Evolutionary conservation across 2,113 vertebrate species (phyloP).

Genomic region (Etia nguti): DNA sequence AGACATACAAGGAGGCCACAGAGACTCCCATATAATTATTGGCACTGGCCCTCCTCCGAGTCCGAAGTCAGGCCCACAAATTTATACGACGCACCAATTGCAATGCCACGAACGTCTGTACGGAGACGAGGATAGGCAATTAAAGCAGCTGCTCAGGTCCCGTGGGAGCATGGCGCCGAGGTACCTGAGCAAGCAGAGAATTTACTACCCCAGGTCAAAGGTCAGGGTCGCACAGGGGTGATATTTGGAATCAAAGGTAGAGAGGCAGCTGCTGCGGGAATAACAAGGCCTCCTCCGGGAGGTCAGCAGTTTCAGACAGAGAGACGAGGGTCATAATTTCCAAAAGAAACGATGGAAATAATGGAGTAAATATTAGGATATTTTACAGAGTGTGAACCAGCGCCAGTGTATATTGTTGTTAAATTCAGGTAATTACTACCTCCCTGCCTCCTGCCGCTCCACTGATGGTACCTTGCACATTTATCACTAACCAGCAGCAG

Average conservation of each 20-base stretch:
- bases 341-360: conserved; percentile 39
- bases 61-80: conserved; percentile 31
- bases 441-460: conserved; percentile 18
- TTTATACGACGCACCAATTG: conserved; percentile 41
- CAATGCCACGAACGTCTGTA: conserved; percentile 4
- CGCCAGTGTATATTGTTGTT: conserved; percentile 58
- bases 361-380: conserved; percentile 46
- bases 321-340: conserved; percentile 13
- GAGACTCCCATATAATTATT: conserved; percentile 43
- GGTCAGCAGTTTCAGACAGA: conserved; percentile 1
- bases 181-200: conserved; percentile 40
- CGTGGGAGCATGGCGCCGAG: conserved; percentile 30
- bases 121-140: conserved; percentile 45
- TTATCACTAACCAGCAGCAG: conserved; percentile 44
- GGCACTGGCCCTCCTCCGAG: conserved; percentile 18
- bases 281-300: not conserved
- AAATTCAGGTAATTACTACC: conserved; percentile 41
- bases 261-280: not conserved
- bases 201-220: conserved; percentile 48
- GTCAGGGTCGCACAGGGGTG: conserved; percentile 41
- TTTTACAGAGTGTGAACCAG: conserved; percentile 52
- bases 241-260: conserved; percentile 34
- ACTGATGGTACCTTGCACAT: conserved; percentile 22
- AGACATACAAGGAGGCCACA: conserved; percentile 42
- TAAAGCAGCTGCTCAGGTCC: conserved; percentile 35